phyloP scores from a whole-genome alignment of 1,140 invertebrate species.

The Periplaneta americana region DNA sequence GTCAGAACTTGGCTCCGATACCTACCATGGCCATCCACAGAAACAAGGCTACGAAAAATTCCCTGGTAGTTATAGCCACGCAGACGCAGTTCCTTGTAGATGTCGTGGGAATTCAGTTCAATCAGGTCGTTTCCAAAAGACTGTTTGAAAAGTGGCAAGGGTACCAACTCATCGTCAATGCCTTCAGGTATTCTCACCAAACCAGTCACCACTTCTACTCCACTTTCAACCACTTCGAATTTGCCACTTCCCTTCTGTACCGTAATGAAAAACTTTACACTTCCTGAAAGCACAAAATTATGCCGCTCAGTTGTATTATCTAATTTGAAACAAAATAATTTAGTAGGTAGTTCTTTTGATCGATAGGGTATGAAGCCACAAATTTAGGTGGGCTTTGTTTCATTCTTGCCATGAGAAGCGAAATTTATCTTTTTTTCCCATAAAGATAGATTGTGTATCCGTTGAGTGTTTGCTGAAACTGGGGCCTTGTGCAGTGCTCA shows the following conservation, averaged over 20 bases:
- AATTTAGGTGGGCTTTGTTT: too few species aligned
- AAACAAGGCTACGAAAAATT: conserved; percentile 60
- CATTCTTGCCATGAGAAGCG: too few species aligned
- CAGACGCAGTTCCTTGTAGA: conserved; percentile 88
- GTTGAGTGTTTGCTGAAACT: too few species aligned
- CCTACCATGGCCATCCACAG: conserved; percentile 40
- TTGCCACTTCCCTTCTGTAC: conserved; percentile 76
- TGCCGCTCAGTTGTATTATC: too few species aligned
- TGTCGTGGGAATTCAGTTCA: conserved; percentile 58
- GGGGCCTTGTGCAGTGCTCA: too few species aligned
- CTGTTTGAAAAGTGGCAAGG: conserved; percentile 34
- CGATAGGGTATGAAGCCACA: too few species aligned
- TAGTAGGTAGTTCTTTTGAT: too few species aligned
- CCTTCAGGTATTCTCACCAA: conserved; percentile 49
- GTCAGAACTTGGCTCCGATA: too few species aligned
- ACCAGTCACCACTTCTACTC: conserved; percentile 72
- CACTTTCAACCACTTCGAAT: conserved; percentile 81
- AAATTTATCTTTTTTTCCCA: too few species aligned
- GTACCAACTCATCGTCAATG: conserved; percentile 35
- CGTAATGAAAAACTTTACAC: conserved; percentile 70
- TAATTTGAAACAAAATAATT: too few species aligned
- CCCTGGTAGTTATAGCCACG: conserved; percentile 89
- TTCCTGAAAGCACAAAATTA: conserved; percentile 29
- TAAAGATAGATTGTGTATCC: too few species aligned
- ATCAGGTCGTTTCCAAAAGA: conserved; percentile 31